Conservation (phyloP, 2,888 invertebrate genomes). For the Chromoteleia sp. region DNA sequence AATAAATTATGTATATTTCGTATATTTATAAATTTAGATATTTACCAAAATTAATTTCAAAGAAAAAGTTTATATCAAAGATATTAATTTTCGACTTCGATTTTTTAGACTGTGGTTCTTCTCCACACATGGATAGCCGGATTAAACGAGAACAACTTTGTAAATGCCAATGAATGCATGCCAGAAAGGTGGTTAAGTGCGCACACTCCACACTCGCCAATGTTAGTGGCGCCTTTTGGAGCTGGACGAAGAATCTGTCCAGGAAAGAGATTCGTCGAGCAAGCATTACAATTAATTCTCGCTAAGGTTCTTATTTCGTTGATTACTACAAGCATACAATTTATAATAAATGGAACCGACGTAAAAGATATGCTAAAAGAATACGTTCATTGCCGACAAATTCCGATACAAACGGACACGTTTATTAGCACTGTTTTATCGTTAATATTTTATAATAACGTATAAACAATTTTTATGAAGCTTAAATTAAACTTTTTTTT, state of each 20-base stretch:
- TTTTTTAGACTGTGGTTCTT: conserved; percentile 89
- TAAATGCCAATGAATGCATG: conserved; percentile 88
- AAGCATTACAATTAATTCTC: conserved; percentile 90
- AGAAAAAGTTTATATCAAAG: not conserved
- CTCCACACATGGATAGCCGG: conserved; percentile 94
- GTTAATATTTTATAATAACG: too few species aligned
- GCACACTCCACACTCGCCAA: conserved; percentile 86
- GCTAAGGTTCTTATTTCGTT: conserved; percentile 87
- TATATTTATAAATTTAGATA: conserved; percentile 1
- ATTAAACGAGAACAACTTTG: conserved; percentile 90
- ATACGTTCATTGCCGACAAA: not conserved
- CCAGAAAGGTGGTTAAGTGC: conserved; percentile 91
- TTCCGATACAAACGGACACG: too few species aligned
- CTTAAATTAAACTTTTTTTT: too few species aligned
- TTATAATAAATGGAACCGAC: too few species aligned
- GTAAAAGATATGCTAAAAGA: not conserved
- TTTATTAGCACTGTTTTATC: too few species aligned
- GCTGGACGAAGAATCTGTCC: conserved; percentile 93
- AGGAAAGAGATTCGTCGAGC: conserved; percentile 93
- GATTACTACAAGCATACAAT: too few species aligned
- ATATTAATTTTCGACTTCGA: not conserved
- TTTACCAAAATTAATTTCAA: not conserved
- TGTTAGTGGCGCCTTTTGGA: conserved; percentile 92
- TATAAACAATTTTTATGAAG: too few species aligned
- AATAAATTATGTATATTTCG: too few species aligned